Conservation (phyloP, 2,113 vertebrate genomes). For the Dolichallabes microphthalmus region DNA sequence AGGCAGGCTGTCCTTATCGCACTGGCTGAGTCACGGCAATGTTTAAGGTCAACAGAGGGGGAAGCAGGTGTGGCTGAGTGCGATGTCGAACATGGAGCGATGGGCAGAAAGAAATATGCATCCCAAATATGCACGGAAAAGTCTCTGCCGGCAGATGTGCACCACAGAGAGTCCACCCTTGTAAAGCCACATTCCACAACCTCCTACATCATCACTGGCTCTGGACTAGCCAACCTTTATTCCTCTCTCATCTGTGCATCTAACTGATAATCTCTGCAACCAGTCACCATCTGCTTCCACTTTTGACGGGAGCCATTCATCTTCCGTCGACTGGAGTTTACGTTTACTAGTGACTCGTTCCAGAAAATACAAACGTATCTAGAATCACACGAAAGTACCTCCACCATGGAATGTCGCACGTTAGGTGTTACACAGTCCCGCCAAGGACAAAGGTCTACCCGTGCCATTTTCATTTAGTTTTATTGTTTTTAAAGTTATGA, state of each 20-base stretch:
- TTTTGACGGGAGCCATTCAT: not conserved
- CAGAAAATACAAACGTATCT: not conserved
- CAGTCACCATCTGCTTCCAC: not conserved
- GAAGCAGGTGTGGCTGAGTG: conserved; percentile 42
- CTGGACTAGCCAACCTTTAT: not conserved
- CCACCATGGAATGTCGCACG: accelerated
- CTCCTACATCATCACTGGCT: not conserved
- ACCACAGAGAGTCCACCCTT: not conserved
- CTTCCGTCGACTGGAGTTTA: not conserved
- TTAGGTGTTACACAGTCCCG: not conserved
- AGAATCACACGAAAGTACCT: not conserved
- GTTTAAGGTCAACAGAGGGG: conserved; percentile 40
- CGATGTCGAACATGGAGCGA: not conserved
- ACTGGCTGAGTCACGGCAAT: conserved; percentile 32
- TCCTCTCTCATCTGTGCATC: not conserved
- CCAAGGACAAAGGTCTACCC: not conserved
- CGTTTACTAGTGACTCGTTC: not conserved
- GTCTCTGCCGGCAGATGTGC: conserved; percentile 2
- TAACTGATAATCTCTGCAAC: not conserved
- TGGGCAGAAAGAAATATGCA: not conserved
- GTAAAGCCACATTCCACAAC: conserved; percentile 23
- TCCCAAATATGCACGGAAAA: not conserved
- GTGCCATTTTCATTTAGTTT: not conserved
- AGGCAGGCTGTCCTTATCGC: conserved; percentile 36
- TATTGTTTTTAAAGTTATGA: not conserved